Percentiles rank a stretch among this genome's conserved stretches.
Evolutionary conservation across 2,113 vertebrate species (phyloP).

Genomic region (Sphyrna mokarran): DNA sequence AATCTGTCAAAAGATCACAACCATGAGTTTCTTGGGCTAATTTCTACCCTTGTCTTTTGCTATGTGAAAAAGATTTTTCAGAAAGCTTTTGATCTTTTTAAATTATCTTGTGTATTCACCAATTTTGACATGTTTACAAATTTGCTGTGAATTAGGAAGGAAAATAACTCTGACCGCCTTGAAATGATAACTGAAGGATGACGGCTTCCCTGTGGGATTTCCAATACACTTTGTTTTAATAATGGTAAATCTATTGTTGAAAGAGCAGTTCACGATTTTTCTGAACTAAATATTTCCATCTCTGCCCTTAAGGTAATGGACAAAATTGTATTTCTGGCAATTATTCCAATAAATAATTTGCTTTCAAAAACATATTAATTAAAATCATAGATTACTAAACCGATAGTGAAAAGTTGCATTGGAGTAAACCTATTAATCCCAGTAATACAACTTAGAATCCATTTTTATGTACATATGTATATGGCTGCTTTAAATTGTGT

Average conservation of each 20-base stretch:
- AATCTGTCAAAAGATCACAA: neutral
- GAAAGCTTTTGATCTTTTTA: neutral
- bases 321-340: neutral
- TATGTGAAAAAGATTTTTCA: neutral
- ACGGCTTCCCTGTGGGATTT: neutral
- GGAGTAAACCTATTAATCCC: neutral
- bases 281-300: neutral
- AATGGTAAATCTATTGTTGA: neutral
- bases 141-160: neutral
- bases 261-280: neutral
- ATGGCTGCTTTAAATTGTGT: neutral
- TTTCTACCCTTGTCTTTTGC: neutral
- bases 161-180: neutral
- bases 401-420: neutral
- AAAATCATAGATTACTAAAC: neutral
- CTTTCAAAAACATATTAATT: neutral
- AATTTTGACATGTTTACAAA: slow-evolving; percentile 22
- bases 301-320: neutral
- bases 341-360: neutral
- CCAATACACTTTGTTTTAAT: neutral
- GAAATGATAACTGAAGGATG: neutral
- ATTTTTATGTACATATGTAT: neutral
- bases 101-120: neutral
- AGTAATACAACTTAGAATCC: neutral
- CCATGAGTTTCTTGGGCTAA: neutral